Evolutionary conservation across 2,113 vertebrate species (phyloP).

Genomic region (Cebus imitator): DNA sequence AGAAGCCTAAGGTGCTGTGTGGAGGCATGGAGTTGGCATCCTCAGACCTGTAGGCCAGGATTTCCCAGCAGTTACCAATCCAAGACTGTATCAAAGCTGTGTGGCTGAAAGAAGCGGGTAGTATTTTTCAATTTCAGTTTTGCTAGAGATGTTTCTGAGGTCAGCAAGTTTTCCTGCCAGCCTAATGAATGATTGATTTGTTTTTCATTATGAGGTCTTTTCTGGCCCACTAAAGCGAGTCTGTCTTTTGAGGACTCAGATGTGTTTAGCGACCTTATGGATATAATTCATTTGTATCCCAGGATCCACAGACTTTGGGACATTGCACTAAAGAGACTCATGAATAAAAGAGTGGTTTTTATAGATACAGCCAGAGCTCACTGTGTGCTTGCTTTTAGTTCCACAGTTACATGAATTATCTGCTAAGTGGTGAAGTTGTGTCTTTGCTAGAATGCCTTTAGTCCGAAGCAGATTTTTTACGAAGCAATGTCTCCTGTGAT

Average conservation of each 20-base stretch:
- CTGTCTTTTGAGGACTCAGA: constrained; percentile 15
- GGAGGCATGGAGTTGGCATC: not conserved
- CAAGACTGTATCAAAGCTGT: too few relatives aligned
- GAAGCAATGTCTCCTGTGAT: not conserved
- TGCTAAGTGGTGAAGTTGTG: not conserved
- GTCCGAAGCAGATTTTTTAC: not conserved
- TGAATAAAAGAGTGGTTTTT: not conserved
- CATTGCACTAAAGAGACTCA: not conserved
- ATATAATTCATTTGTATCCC: not conserved
- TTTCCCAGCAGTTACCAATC: not conserved
- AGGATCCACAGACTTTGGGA: not conserved
- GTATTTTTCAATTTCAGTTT: not conserved
- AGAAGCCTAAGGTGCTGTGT: not conserved
- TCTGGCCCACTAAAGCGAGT: not conserved
- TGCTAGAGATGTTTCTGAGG: not conserved
- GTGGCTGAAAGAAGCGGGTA: not conserved
- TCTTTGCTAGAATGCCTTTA: not conserved
- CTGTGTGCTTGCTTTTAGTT: not conserved
- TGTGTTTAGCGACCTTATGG: not conserved
- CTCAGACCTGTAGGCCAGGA: too few relatives aligned
- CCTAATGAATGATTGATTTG: constrained; percentile 1
- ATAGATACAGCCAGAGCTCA: not conserved
- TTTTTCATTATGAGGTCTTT: constrained; percentile 22
- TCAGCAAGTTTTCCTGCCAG: not conserved
- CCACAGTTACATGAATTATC: not conserved